Base-by-base conservation (phyloP, 2,113 vertebrate species). In the Sylvia atricapilla region DNA sequence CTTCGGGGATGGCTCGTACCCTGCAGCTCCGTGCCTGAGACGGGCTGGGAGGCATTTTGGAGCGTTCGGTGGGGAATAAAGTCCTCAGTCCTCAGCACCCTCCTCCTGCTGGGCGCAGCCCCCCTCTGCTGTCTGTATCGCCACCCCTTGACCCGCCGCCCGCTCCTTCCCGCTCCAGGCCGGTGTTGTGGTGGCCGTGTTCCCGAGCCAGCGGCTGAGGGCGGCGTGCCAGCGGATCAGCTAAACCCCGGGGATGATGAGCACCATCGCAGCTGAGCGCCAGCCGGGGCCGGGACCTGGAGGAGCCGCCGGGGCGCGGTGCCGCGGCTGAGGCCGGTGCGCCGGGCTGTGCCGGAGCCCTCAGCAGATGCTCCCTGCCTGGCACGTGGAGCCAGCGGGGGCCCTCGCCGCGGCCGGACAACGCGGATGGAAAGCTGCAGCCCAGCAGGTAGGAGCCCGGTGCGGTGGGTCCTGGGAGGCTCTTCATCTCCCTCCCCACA, bases 81-180 rank as follows among this genome's bases (percentile, higher is more conserved):
- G 33, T 43, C 33, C 10, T 28, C 7, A 6, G 10, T 15, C 24
- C 23, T 10, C 60, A 20, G 39, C 66, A 7, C 28, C 31, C 67
- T 62, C 37, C 43, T n/a, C 20, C 47, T 16, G 44, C 64, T 49
- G 7, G 0, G 67, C 22, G 15, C 62, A 35, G 52, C 27, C 46
- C 15, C 25, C 3, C 15, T 60, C 30, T 18, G 66, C 74, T 7
- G 0, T 9, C n/a, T 28, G 16, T 6, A 0, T 63, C 4, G 2
- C 60, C 19, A 1, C 47, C 33, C 41, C 43, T 62, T 63, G 60
- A 81, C 67, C 18, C 2, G 1, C 58, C 4, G 1, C 55, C 52
- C 77, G 67, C 75, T 95, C 72, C 89, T 85, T 92, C 56, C 50
- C 20, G 10, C 93, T 95, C 72, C 82, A 98, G 96, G 96, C 91